Percentiles rank a stretch among this genome's conserved stretches.
Conservation (phyloP, 2,113 vertebrate genomes). For the Lagopus muta region DNA sequence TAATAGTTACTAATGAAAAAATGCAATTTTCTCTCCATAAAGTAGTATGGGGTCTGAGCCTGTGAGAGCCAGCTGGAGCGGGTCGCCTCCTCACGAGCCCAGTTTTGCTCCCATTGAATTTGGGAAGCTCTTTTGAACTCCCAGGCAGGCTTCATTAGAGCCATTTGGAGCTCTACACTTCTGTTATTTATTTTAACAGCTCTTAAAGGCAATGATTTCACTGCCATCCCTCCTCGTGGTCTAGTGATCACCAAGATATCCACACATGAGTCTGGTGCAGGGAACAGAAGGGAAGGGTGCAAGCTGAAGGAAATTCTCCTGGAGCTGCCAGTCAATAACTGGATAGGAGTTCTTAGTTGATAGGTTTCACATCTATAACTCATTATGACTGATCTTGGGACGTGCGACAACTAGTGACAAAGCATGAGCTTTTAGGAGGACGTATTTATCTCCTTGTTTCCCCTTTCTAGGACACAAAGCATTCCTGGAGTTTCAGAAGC, state of each 20-base stretch:
- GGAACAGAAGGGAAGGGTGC: background rate
- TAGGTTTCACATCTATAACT: background rate
- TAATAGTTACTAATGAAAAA: background rate
- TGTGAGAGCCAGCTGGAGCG: background rate
- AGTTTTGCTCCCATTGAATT: background rate
- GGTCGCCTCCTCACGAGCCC: background rate
- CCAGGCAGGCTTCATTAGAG: accelerated
- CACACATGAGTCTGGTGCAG: accelerated
- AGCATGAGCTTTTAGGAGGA: background rate
- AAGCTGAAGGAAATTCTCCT: background rate
- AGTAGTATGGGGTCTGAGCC: background rate
- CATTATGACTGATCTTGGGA: background rate
- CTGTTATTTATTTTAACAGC: accelerated
- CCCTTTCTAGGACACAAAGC: background rate
- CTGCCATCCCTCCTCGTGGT: accelerated
- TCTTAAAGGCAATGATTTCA: background rate
- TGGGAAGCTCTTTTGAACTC: background rate
- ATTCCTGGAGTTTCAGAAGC: background rate
- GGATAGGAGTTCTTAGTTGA: background rate
- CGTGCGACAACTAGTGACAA: background rate
- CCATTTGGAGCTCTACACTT: accelerated
- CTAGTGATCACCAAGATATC: background rate
- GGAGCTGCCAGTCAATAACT: background rate
- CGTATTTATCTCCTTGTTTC: background rate
- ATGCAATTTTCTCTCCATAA: background rate